phyloP scores from a whole-genome alignment of 2,797 vertebrate genomes.

The Nothura maculosa region DNA sequence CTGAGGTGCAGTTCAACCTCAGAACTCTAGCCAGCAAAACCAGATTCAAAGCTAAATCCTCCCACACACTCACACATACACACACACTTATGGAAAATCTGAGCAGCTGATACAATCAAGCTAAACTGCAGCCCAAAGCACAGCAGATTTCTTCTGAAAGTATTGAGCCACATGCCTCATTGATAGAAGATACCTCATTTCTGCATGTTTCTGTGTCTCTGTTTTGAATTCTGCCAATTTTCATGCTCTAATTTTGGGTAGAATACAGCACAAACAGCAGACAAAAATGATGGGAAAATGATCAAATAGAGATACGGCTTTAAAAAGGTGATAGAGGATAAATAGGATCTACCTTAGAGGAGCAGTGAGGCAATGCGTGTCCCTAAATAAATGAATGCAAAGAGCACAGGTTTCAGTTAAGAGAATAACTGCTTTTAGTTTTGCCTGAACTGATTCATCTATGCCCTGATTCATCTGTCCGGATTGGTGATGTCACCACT shows the following conservation, averaged over 20 bases:
- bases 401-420: neutral
- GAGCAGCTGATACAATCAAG: constrained; percentile 36
- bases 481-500: neutral
- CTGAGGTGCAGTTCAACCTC: neutral
- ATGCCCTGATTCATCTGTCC: neutral
- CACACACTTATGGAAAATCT: constrained; percentile 35
- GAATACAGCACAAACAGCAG: neutral
- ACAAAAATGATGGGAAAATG: neutral
- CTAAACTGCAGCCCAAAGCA: constrained; percentile 36
- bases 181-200: constrained; percentile 25
- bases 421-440: neutral
- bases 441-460: constrained; percentile 19
- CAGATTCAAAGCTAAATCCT: neutral
- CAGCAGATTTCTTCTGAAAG: constrained; percentile 12
- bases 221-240: neutral
- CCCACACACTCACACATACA: neutral
- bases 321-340: neutral
- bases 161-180: neutral
- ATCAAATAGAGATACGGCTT: neutral
- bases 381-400: neutral
- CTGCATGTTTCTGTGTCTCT: constrained; percentile 3
- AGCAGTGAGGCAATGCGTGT: neutral
- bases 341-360: neutral
- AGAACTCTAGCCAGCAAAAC: constrained; percentile 8
- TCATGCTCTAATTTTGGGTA: neutral